Conservation (phyloP, 2,113 vertebrate genomes). For the Acanthisitta chloris region DNA sequence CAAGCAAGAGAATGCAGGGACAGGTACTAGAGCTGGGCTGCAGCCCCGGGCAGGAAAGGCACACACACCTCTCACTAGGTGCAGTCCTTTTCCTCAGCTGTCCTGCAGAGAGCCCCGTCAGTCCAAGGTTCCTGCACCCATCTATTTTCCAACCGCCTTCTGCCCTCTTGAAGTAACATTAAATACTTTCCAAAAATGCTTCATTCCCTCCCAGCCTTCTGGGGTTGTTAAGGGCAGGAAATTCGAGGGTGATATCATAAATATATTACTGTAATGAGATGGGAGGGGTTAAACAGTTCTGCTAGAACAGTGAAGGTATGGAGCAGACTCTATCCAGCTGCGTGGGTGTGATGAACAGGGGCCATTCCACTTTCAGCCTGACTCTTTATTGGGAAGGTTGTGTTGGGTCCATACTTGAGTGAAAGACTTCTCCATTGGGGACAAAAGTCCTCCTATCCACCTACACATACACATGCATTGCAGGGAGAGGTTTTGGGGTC, state of each 20-base stretch:
- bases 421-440: background rate
- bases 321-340: slow-evolving; percentile 8
- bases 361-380: background rate
- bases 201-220: slow-evolving; percentile 39
- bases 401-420: background rate
- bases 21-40: background rate
- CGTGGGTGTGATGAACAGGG: slow-evolving; percentile 38
- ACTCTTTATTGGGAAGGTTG: background rate
- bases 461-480: background rate
- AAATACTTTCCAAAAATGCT: slow-evolving; percentile 16
- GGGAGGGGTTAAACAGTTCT: slow-evolving; percentile 38
- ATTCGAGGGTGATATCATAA: slow-evolving; percentile 55
- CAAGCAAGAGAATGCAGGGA: background rate
- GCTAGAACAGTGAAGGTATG: background rate
- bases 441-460: background rate
- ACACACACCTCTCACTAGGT: background rate
- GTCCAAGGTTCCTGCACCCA: background rate
- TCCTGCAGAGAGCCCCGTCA: background rate
- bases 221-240: slow-evolving; percentile 48
- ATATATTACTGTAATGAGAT: slow-evolving; percentile 51
- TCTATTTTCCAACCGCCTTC: background rate
- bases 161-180: background rate
- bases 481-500: background rate
- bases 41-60: background rate
- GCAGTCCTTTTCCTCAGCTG: background rate